phyloP scores from a whole-genome alignment of 2,888 invertebrate genomes.

The Hermaeophaga mercurialis region DNA sequence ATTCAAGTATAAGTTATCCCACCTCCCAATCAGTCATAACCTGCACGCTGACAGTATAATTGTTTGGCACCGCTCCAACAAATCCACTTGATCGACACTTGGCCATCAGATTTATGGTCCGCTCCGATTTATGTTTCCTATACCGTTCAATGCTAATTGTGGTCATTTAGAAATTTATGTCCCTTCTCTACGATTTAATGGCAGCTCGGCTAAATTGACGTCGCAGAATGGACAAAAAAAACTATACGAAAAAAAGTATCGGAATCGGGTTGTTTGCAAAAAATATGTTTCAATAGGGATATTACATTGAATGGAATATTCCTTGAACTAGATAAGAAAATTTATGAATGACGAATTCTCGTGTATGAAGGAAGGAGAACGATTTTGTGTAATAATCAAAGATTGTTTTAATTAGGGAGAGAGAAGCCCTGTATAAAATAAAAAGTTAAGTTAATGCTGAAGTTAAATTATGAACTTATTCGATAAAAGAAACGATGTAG shows the following conservation, averaged over 20 bases:
- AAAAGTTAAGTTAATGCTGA: too few species aligned
- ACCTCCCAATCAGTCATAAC: slow-evolving; percentile 15
- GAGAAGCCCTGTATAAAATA: too few species aligned
- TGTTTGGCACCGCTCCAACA: slow-evolving; percentile 40
- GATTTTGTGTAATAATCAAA: too few species aligned
- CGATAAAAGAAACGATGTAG: too few species aligned
- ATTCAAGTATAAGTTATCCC: background rate
- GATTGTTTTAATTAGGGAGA: too few species aligned
- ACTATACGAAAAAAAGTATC: slow-evolving; percentile 3
- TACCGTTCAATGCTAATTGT: slow-evolving; percentile 47
- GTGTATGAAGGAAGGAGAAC: too few species aligned
- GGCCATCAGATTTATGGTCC: slow-evolving; percentile 45
- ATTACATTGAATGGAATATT: too few species aligned
- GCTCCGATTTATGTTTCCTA: slow-evolving; percentile 44
- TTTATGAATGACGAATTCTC: too few species aligned
- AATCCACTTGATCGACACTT: slow-evolving; percentile 48
- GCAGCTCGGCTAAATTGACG: slow-evolving; percentile 29
- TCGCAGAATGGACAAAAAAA: slow-evolving; percentile 1
- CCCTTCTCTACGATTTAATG: slow-evolving; percentile 42
- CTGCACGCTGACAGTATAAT: slow-evolving; percentile 20
- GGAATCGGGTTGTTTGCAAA: too few species aligned
- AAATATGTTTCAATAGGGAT: too few species aligned
- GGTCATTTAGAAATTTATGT: slow-evolving; percentile 47
- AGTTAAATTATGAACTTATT: too few species aligned
- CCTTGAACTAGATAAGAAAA: too few species aligned